Percentiles rank a stretch among this genome's conserved stretches.
These are phyloP conservation scores for Andrena camellia DNA, from an alignment of 2,888 invertebrate genomes.

Conservation along the genomic window DNA sequence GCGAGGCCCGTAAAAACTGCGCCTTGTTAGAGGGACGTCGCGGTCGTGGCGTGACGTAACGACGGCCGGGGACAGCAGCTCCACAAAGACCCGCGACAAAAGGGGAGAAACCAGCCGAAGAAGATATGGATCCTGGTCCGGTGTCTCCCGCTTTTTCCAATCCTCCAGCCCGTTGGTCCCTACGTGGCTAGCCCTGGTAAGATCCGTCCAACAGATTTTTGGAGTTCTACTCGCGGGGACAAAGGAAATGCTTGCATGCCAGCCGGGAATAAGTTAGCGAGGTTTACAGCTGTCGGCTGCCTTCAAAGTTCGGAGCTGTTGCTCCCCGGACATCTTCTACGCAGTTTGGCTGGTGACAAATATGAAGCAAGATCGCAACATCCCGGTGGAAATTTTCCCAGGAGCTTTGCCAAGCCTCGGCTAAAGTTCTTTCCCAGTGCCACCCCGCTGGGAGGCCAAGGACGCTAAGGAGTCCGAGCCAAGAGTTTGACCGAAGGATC, in stretches of 20 bases:
- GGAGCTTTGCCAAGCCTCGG: too few species aligned
- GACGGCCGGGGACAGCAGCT: constrained; percentile 63
- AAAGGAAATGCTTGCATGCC: background rate
- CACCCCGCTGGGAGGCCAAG: background rate
- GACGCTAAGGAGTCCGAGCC: background rate
- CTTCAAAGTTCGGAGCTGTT: too few species aligned
- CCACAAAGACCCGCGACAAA: constrained; percentile 65
- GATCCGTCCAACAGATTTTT: constrained; percentile 50
- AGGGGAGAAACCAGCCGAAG: constrained; percentile 55
- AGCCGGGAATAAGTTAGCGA: background rate
- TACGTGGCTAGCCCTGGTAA: constrained; percentile 20
- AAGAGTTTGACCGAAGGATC: background rate
- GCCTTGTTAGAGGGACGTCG: constrained; percentile 80
- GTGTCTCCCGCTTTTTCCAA: constrained; percentile 45
- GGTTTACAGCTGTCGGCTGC: too few species aligned
- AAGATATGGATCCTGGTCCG: constrained; percentile 62
- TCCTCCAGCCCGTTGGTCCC: constrained; percentile 19
- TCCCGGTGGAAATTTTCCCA: too few species aligned
- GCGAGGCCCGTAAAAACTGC: constrained; percentile 80
- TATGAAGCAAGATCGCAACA: too few species aligned
- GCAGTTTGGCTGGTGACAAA: too few species aligned
- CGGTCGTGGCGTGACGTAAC: constrained; percentile 74
- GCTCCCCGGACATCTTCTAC: too few species aligned
- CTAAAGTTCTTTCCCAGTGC: background rate
- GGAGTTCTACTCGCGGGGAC: background rate